phyloP scores from a whole-genome alignment of 2,113 vertebrate species.

The Stegastes partitus region DNA sequence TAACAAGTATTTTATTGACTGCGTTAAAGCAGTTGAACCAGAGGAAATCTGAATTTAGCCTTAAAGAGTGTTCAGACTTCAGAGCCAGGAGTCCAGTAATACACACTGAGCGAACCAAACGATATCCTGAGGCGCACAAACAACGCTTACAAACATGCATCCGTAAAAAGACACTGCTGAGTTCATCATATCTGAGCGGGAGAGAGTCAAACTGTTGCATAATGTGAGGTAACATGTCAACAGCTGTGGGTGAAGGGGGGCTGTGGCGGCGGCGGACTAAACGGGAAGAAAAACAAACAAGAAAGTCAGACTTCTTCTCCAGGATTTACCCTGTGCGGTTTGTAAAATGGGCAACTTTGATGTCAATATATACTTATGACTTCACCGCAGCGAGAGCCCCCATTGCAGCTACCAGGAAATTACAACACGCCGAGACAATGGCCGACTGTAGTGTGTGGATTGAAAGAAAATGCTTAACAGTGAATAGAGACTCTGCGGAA shows the following conservation, averaged over 20 bases:
- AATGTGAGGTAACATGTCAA: conserved; percentile 26
- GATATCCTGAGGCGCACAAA: neutral
- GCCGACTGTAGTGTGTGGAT: conserved; percentile 26
- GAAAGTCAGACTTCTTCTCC: conserved; percentile 42
- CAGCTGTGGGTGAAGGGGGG: conserved; percentile 10
- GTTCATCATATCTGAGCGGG: neutral
- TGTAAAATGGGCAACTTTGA: conserved; percentile 33
- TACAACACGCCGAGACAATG: conserved; percentile 42
- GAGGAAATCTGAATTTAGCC: neutral
- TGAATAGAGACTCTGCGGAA: conserved; percentile 26
- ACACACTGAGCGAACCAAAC: neutral
- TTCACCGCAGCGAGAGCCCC: conserved; percentile 32
- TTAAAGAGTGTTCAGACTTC: neutral
- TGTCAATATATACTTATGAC: conserved; percentile 40
- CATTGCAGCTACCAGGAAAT: conserved; percentile 55
- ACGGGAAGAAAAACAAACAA: conserved; percentile 52
- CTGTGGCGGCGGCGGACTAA: conserved; percentile 7
- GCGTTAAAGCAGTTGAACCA: conserved; percentile 2
- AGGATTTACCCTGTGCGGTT: conserved; percentile 45
- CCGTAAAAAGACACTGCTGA: conserved; percentile 3
- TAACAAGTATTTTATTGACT: conserved; percentile 12
- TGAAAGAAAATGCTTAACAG: conserved; percentile 29
- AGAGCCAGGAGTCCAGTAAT: neutral
- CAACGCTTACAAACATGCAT: conserved; percentile 10
- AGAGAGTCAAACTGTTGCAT: conserved; percentile 11